Evolutionary conservation across 2,113 vertebrate genomes (phyloP).

Genomic region (Elephantulus edwardii): DNA sequence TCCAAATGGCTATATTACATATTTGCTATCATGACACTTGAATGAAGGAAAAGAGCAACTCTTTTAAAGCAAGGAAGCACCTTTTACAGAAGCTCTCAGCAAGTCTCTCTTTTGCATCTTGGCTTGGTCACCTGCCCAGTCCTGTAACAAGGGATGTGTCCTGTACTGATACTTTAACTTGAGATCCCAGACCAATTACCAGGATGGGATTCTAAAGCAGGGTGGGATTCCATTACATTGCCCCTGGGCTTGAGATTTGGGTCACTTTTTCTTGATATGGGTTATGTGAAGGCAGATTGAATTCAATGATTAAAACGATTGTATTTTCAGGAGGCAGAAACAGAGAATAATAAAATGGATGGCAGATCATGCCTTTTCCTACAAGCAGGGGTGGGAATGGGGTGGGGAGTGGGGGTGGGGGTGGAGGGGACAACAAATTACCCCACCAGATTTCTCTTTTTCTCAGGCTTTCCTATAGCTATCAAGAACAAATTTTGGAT

Average conservation of each 20-base stretch:
- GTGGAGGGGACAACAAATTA: no score
- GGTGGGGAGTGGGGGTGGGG: no score
- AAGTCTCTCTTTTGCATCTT: not conserved
- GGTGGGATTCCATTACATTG: not conserved
- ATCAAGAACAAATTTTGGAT: not conserved
- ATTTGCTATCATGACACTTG: not conserved
- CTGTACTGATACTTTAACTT: not conserved
- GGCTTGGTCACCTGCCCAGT: not conserved
- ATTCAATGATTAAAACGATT: not conserved
- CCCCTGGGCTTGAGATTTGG: not conserved
- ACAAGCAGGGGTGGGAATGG: not conserved
- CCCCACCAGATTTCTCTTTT: not conserved
- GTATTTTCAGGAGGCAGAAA: not conserved
- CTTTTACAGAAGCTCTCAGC: not conserved
- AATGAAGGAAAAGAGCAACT: not conserved
- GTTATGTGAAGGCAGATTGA: not conserved
- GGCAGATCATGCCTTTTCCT: not conserved
- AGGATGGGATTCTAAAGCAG: no score
- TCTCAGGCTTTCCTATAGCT: not conserved
- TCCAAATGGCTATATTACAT: not conserved
- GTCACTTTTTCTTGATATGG: not conserved
- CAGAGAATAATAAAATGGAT: not conserved
- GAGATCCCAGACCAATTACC: not conserved
- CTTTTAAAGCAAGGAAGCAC: not conserved
- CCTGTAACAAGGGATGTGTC: not conserved